Base-by-base conservation (phyloP, 2,888 invertebrate genomes). In the Drosophila colorata region DNA sequence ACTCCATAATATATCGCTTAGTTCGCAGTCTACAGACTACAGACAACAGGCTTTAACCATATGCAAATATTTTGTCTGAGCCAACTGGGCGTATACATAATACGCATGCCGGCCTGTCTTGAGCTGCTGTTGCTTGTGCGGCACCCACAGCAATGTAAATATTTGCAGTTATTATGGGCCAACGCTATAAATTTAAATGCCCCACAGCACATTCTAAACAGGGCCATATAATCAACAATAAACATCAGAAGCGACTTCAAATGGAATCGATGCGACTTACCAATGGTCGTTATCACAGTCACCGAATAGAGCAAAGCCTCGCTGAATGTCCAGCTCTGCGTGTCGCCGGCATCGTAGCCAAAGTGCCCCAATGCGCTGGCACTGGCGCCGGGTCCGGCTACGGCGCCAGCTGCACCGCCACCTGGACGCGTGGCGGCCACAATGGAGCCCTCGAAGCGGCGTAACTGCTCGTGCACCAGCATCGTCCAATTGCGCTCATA, bases 261-360 rank as follows among this genome's bases (percentile, higher is more conserved):
- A 38, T 59, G n/a, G 18, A 38, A 31, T 25, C 14, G 23, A 25
- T 23, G 16, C 44, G 49, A 91, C 94, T 94, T 91, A 97, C 97
- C 97, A 91, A 97, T 97, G 55, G 97, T 97, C 73, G 97, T 97
- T 90, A 97, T 96, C 85, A 97, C 94, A 41, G 97, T 97, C 87
- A 97, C 95, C 79, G 96, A 96, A 91, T 97, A 97, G 48, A 97
- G 94, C 20, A 97, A 92, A 2, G 97, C 96, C 73, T 97, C 96
- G 25, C 96, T 95, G 91, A 97, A 97, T 0, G 96, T 95, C 97
- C 97, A 97, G 91, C 89, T 77, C 48, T 82, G 84, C 47, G 89
- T 67, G 59, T 81, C 84, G 66, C 67, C 74, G 6, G 37, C 63
- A 44, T 83, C 88, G 48, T 84, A 83, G 49, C 84, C 88, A 38